A percentile compares a stretch with the other conserved stretches of the same genome.
phyloP scores from a whole-genome alignment of 2,113 vertebrate species.

The Stigmatopora argus region DNA sequence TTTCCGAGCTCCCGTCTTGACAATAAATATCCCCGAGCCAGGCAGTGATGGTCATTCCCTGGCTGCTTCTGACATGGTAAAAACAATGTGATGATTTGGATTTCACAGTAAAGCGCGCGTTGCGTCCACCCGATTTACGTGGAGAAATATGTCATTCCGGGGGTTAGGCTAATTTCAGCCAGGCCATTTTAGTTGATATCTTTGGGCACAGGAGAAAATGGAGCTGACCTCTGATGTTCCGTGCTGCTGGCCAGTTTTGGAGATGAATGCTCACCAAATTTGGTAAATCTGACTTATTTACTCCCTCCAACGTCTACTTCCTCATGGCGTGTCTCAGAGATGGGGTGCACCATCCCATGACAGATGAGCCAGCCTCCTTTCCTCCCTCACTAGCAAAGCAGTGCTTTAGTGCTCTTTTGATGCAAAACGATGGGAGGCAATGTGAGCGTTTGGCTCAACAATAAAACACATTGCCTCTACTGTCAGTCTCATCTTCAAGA shows the following conservation, averaged over 20 bases:
- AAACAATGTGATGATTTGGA: constrained; percentile 73
- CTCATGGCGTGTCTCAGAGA: constrained; percentile 45
- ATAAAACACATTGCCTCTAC: constrained; percentile 48
- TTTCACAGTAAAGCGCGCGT: constrained; percentile 65
- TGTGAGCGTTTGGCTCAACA: constrained; percentile 49
- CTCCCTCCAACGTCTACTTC: constrained; percentile 54
- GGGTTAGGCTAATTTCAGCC: constrained; percentile 66
- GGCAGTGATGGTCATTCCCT: constrained; percentile 63
- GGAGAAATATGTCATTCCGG: constrained; percentile 65
- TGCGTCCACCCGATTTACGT: constrained; percentile 50
- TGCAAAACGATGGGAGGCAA: constrained; percentile 46
- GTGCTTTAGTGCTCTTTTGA: constrained; percentile 34
- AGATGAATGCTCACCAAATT: constrained; percentile 52
- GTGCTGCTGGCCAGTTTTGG: constrained; percentile 53
- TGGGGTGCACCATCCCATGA: constrained; percentile 49
- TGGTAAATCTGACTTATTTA: constrained; percentile 54
- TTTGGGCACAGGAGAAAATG: constrained; percentile 48
- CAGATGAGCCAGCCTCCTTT: constrained; percentile 41
- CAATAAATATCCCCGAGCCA: constrained; percentile 72
- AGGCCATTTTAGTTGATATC: constrained; percentile 59
- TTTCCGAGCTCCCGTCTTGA: constrained; percentile 59
- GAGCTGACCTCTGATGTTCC: constrained; percentile 61
- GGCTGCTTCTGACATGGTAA: constrained; percentile 66
- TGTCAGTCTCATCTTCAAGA: constrained; percentile 57
- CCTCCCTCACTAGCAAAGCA: constrained; percentile 36